Evolutionary conservation across 2,888 invertebrate genomes (phyloP).

Genomic region (Ditula angustiorana): DNA sequence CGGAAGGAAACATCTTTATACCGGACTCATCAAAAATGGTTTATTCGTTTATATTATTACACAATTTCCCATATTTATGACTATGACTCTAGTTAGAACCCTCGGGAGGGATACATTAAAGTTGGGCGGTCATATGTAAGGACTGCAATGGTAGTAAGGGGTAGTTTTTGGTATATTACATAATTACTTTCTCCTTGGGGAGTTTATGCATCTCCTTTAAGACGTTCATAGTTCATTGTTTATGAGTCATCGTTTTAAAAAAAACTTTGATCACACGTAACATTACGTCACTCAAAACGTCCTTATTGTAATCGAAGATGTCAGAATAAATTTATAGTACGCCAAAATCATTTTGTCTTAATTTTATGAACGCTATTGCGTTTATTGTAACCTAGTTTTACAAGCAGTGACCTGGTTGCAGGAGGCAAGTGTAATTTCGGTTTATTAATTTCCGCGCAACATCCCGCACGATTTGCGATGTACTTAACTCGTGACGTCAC

Average conservation of each 20-base stretch:
- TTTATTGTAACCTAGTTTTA: conserved; percentile 67
- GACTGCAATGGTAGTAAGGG: too few species aligned
- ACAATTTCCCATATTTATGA: too few species aligned
- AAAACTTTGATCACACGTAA: neutral
- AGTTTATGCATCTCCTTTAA: neutral
- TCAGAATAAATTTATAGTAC: conserved; percentile 58
- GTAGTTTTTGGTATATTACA: too few species aligned
- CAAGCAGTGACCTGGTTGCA: conserved; percentile 62
- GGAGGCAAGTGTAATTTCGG: conserved; percentile 72
- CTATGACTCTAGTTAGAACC: too few species aligned
- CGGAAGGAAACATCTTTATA: too few species aligned
- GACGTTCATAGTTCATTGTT: neutral
- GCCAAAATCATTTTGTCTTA: conserved; percentile 38
- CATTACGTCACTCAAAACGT: conserved; percentile 16
- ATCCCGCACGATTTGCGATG: conserved; percentile 66
- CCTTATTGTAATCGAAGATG: conserved; percentile 40
- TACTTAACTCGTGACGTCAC: conserved; percentile 74
- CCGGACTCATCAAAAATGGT: too few species aligned
- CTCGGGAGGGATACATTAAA: too few species aligned
- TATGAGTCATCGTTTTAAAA: neutral
- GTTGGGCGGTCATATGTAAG: too few species aligned
- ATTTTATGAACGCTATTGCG: conserved; percentile 55
- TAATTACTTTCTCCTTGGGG: too few species aligned
- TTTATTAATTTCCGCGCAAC: conserved; percentile 77
- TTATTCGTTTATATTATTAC: too few species aligned